These are phyloP conservation scores for Colinus virginianus DNA, from an alignment of 2,113 vertebrate species.

Conservation along the genomic window DNA sequence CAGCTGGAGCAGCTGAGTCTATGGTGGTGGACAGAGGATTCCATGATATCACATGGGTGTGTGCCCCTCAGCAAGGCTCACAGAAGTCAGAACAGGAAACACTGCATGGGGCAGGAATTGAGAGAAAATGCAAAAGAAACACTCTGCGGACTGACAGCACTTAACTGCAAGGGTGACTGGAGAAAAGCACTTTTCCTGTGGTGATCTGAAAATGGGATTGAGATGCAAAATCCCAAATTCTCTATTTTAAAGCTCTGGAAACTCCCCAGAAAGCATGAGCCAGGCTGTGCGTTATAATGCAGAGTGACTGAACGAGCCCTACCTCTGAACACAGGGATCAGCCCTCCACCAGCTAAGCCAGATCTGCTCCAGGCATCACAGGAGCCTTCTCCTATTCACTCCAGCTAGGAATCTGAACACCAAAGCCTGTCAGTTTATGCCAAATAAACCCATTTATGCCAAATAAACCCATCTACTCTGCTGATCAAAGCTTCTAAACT, in stretches of 20 bases:
- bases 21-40: rapidly evolving
- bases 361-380: background rate
- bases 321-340: background rate
- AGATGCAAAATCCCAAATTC: background rate
- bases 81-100: background rate
- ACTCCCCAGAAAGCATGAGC: background rate
- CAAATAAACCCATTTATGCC: background rate
- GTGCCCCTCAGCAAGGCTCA: background rate
- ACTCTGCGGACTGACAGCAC: background rate
- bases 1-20: background rate
- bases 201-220: background rate
- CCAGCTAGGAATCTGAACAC: background rate
- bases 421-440: background rate
- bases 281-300: background rate
- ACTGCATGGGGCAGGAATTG: background rate
- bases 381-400: background rate
- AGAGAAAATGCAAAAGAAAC: background rate
- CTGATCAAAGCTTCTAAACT: slow-evolving; percentile 7
- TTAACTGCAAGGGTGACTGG: background rate
- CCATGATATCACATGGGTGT: background rate
- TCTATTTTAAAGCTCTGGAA: background rate
- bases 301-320: background rate
- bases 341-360: background rate
- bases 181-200: background rate
- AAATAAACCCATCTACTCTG: background rate